Base-by-base conservation (phyloP, 1,140 invertebrate genomes). In the Drosophila nebulosa region DNA sequence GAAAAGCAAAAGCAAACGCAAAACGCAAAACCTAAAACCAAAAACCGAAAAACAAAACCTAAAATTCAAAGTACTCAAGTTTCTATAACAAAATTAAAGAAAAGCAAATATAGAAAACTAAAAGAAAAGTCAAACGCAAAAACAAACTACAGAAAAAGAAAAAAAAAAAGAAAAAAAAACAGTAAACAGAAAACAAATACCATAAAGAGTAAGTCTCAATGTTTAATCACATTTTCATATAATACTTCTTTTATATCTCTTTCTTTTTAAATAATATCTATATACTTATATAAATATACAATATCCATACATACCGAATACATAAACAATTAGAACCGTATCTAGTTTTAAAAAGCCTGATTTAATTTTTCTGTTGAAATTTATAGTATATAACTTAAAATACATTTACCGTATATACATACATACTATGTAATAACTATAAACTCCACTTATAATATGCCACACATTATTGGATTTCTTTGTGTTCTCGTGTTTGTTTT, bases 151-250 rank as follows among this genome's bases (percentile, higher is more conserved):
- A 46, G 9, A 46, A 9, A 21, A 46, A 46, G 7, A 46, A 18
- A 46, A 6, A 21, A 46, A 63, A 9, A 21, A 46, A 46, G 7
- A 46, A 18, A 46, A 6, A 21, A 46, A 63, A n/a, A n/a, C n/a
- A n/a, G n/a, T n/a, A n/a, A n/a, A n/a, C n/a, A n/a, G 39, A 63
- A 78, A 75, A 72, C 65, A 56, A 56, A 88, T 12, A 32, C 30
- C 81, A 78, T 70, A 71, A 86, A 88, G 88, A 88, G 83, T 88
- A 88, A 88, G 83, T 88, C 68, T 79, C 61, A 84, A 88, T 89
- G 78, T 86, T 76, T 76, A 79, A 61, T 64, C 79, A 84, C 70
- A 52, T 70, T 70, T 65, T 68, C 57, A 65, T 79, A 68, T 76
- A 64, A 60, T 56, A 71, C 2, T 46, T 46, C 16, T 46, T 21